Conservation (phyloP, 2,888 invertebrate species). For the Dynastes tityus region DNA sequence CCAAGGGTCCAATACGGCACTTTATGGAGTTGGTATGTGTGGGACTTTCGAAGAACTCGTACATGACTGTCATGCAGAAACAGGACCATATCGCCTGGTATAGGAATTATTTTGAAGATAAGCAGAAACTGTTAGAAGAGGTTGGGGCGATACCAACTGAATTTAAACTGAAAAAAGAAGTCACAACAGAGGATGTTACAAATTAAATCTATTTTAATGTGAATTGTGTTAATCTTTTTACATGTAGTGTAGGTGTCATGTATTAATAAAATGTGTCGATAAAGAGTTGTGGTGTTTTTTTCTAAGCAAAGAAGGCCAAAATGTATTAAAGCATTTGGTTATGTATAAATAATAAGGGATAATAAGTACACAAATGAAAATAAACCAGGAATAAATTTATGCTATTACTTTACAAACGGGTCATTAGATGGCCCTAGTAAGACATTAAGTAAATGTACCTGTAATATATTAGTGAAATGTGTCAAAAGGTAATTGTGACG, state of each 20-base stretch:
- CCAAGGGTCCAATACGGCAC: constrained; percentile 91
- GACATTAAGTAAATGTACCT: too few relatives aligned
- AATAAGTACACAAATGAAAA: too few relatives aligned
- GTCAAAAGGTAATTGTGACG: too few relatives aligned
- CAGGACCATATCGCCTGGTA: constrained; percentile 93
- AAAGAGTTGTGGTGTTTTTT: not conserved
- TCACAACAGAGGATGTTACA: not conserved
- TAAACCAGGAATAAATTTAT: too few relatives aligned
- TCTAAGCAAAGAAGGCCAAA: not conserved
- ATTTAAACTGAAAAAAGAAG: constrained; percentile 14
- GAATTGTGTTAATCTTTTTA: not conserved
- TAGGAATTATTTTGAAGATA: constrained; percentile 88
- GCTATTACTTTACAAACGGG: too few relatives aligned
- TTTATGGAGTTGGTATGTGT: constrained; percentile 98
- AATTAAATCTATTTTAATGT: constrained; percentile 14
- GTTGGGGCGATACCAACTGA: constrained; percentile 74
- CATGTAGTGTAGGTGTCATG: not conserved
- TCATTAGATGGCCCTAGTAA: too few relatives aligned
- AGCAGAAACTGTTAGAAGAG: constrained; percentile 80
- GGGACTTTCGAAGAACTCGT: constrained; percentile 95
- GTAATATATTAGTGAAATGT: too few relatives aligned
- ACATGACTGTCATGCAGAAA: constrained; percentile 90
- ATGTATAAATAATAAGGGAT: too few relatives aligned
- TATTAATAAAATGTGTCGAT: not conserved
- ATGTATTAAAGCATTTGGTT: too few relatives aligned